A percentile compares a stretch with the other conserved stretches of the same genome.
Evolutionary conservation across 2,113 vertebrate genomes (phyloP).

Genomic region (Theristicus caerulescens): DNA sequence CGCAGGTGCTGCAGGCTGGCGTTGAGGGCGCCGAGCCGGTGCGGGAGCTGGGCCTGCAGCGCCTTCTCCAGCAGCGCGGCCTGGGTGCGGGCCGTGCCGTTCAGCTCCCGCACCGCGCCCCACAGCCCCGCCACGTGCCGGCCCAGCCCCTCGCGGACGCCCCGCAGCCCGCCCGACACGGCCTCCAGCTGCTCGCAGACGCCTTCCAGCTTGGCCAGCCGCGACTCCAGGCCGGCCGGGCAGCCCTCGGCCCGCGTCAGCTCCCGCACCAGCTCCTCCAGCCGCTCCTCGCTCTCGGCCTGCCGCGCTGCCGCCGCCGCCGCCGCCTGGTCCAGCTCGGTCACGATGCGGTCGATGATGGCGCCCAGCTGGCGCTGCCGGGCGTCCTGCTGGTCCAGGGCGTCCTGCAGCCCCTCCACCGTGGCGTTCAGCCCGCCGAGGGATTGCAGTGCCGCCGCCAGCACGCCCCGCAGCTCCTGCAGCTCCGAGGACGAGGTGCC

Average conservation of each 20-base stretch:
- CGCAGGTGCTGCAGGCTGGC: slow-evolving; percentile 78
- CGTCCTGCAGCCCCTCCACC: slow-evolving; percentile 81
- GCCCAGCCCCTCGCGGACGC: slow-evolving; percentile 83
- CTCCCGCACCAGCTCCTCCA: slow-evolving; percentile 70
- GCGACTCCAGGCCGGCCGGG: slow-evolving; percentile 75
- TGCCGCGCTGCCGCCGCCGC: slow-evolving; percentile 74
- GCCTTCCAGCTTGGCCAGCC: slow-evolving; percentile 84
- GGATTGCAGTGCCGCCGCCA: slow-evolving; percentile 75
- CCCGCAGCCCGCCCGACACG: slow-evolving; percentile 78
- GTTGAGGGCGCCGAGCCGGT: slow-evolving; percentile 78
- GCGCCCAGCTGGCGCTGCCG: slow-evolving; percentile 75
- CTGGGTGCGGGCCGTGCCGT: slow-evolving; percentile 76
- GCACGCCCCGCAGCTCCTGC: slow-evolving; percentile 81
- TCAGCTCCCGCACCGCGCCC: slow-evolving; percentile 82
- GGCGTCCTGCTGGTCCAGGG: slow-evolving; percentile 77
- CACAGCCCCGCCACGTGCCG: slow-evolving; percentile 86
- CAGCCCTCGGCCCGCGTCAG: slow-evolving; percentile 66
- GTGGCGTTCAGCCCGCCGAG: slow-evolving; percentile 84
- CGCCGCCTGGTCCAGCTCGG: slow-evolving; percentile 83
- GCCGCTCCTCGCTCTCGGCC: slow-evolving; percentile 74
- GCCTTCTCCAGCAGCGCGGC: slow-evolving; percentile 78
- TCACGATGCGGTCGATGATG: slow-evolving; percentile 78
- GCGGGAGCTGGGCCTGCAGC: slow-evolving; percentile 76
- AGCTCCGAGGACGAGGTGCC: slow-evolving; percentile 77
- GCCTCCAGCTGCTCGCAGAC: slow-evolving; percentile 82